Evolutionary conservation across 1,140 invertebrate species (phyloP), one percentile per base, ranked within the genome.

Genomic region (Ephestia elutella): DNA sequence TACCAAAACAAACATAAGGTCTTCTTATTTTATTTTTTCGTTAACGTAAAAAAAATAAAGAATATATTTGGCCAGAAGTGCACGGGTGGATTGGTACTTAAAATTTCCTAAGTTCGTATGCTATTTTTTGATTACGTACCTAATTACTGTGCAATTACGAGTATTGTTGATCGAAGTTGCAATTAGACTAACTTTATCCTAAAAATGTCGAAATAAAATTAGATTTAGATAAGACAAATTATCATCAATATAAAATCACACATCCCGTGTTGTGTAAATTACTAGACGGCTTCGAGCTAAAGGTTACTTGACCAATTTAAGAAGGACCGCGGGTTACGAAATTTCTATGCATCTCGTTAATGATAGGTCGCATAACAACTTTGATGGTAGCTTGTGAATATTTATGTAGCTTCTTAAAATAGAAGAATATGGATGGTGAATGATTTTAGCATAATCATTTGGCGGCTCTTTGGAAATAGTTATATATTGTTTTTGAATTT

Each of bases 271-370:
- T 30, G 57, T 55, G 53, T 51, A 63, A 66, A 67, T 69, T 70
- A 70, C 28, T 38, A 60, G 21, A 50, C 54, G 32, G 44, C 54
- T n/a, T n/a, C 21, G 8, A 60, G 20, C 18, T 48, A 78, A 79
- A 82, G 79, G 77, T 78, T 67, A 78, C 68, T 72, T 78, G 73
- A 70, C 62, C 65, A 75, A 71, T 75, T 73, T 72, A 65, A 63
- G 61, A 50, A 70, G 59, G 50, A 35, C 19, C 54, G 60, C 68
- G 65, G 54, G 44, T 73, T 72, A 55, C 67, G 62, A 68, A 67
- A 77, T 65, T 15, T 18, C 30, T 51, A 11, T 35, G 50, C 58
- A 54, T 66, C 56, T 54, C n/a, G 38, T 59, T 51, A 20, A 53
- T 32, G 38, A 59, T 38, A 56, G 30, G 50, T 19, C 38, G 38